A percentile compares a stretch with the other conserved stretches of the same genome.
These are phyloP conservation scores for Puffinus mauretanicus DNA, from an alignment of 2,113 vertebrate genomes.

Conservation along the genomic window DNA sequence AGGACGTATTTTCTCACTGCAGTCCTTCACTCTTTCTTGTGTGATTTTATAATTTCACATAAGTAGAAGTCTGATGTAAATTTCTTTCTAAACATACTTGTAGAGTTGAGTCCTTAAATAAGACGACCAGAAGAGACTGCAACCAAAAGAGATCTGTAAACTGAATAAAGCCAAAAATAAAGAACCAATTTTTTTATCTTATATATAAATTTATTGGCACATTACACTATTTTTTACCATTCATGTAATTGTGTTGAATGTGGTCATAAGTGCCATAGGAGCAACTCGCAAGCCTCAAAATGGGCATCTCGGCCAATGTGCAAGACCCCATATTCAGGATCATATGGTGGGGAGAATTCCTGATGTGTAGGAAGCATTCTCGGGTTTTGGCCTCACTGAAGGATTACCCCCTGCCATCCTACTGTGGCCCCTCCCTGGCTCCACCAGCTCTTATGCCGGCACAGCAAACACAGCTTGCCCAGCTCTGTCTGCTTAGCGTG, in stretches of 20 bases:
- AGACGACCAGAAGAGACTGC: background rate
- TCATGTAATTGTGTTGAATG: background rate
- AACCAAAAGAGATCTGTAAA: background rate
- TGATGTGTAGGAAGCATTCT: background rate
- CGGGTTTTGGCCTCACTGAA: background rate
- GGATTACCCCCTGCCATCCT: background rate
- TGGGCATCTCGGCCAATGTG: background rate
- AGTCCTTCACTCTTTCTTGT: background rate
- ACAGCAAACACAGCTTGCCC: background rate
- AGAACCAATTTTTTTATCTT: background rate
- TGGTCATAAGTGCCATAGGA: background rate
- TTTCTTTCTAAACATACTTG: background rate
- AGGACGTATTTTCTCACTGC: background rate
- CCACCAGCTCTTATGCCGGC: accelerated
- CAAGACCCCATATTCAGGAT: background rate
- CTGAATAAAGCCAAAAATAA: background rate
- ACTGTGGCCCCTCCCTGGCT: background rate
- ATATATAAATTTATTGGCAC: background rate
- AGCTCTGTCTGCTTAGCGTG: background rate
- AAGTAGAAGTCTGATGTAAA: background rate
- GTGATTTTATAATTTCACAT: background rate
- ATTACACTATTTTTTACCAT: background rate
- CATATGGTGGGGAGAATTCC: background rate
- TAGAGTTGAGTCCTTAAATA: background rate
- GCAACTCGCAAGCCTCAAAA: background rate